Evolutionary conservation across 2,797 vertebrate genomes (phyloP), one percentile per base, ranked within the genome.

Genomic region (Eurystomus glaucurus): DNA sequence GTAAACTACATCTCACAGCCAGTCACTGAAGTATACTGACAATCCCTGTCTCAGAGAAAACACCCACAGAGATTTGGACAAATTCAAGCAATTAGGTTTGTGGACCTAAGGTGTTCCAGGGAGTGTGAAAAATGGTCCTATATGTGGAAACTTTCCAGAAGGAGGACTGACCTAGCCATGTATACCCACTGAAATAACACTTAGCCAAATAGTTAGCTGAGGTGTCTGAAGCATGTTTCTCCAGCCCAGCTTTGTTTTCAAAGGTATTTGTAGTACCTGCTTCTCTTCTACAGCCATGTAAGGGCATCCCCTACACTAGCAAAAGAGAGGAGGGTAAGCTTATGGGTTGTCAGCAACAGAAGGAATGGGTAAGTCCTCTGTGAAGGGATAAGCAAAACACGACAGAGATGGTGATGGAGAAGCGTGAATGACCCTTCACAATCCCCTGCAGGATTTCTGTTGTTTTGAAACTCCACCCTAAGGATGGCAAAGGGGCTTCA

Each of bases 361-460:
- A 66, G 35, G n/a, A 75, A 71, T 29, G 66, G 26, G 2, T 22
- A 70, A 78, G 2, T 17, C 17, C 31, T 71, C 50, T 12, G 7
- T 10, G 37, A 62, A 46, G n/a, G 31, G 17, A 77, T 21, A 74
- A 79, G 78, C 8, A 37, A 33, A 33, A 25, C 10, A 66, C 0
- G 4, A 19, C 2, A 84, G 28, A 64, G n/a, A 72, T 29, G 23
- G 37, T 14, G 23, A 78, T 35, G 37, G 61, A 61, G 43, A 62
- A 90, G 37, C 0, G 0, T 11, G 43, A n/a, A 39, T 64, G 55
- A 11, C 21, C 19, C 26, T 41, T 60, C 35, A 26, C 5, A 41
- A 26, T 8, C 6, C 29, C 29, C n/a, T 26, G 43, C 13, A 35
- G 26, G 28, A 62, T 15, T 94, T 46, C n/a, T 66, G 48, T 7